phyloP scores from a whole-genome alignment of 2,113 vertebrate species.

The Rhinichthys klamathensis region DNA sequence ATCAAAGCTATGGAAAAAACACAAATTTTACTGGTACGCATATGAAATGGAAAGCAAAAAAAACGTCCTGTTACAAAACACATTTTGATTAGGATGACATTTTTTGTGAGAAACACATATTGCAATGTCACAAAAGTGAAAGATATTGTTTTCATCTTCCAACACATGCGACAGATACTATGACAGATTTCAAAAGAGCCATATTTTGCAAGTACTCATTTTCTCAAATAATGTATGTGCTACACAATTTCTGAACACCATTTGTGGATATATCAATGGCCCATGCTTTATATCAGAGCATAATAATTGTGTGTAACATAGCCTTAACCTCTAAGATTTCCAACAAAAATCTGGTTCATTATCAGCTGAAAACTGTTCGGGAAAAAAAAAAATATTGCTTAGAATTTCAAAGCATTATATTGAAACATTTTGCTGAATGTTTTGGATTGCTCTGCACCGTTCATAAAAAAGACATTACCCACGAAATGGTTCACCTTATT shows the following conservation, averaged over 20 bases:
- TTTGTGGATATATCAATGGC: neutral
- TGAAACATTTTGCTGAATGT: conserved; percentile 67
- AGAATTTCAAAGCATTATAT: conserved; percentile 57
- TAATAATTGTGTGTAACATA: neutral
- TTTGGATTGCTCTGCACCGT: conserved; percentile 66
- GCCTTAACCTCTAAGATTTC: neutral
- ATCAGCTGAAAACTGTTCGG: conserved; percentile 10
- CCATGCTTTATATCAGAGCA: conserved; percentile 7
- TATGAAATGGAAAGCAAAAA: too few species aligned
- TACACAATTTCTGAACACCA: neutral
- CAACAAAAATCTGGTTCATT: neutral
- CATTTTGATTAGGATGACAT: neutral
- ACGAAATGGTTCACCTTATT: conserved; percentile 76
- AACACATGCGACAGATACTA: neutral
- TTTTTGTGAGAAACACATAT: neutral
- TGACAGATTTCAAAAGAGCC: neutral
- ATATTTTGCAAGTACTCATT: neutral
- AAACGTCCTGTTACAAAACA: neutral
- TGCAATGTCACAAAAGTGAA: neutral
- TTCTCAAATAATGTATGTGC: neutral
- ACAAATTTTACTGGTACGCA: neutral
- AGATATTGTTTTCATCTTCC: neutral
- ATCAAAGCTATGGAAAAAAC: neutral
- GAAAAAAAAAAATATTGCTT: conserved; percentile 53
- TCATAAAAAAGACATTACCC: conserved; percentile 64